Percentiles rank a stretch among this genome's conserved stretches.
These are phyloP conservation scores for Platyrinchus mystaceus DNA, from an alignment of 2,797 vertebrate genomes.

Conservation along the genomic window DNA sequence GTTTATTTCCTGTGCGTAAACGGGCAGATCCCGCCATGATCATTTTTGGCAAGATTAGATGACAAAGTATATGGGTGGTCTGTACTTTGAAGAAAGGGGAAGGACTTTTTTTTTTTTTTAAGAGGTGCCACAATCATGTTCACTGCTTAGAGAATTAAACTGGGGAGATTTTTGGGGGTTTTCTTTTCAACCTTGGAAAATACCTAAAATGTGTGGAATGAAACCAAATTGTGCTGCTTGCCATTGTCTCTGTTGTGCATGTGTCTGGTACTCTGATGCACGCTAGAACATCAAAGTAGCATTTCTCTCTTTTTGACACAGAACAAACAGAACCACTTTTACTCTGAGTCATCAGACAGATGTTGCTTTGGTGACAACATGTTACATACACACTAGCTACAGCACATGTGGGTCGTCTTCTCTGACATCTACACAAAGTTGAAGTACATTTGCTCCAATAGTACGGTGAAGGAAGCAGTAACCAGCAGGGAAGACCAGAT, in stretches of 20 bases:
- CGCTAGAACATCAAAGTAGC: constrained; percentile 19
- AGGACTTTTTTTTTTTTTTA: background rate
- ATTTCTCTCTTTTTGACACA: background rate
- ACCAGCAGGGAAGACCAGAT: background rate
- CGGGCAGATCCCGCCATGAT: background rate
- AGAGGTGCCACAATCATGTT: background rate
- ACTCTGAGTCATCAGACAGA: constrained; percentile 42
- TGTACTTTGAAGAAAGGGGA: background rate
- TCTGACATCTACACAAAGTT: background rate
- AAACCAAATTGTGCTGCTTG: constrained; percentile 9
- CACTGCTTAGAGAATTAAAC: background rate
- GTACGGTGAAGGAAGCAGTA: background rate
- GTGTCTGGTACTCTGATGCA: constrained; percentile 11
- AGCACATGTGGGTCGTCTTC: background rate
- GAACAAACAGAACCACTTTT: constrained; percentile 42
- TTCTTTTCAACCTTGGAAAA: background rate
- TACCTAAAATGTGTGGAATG: background rate
- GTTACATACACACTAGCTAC: background rate
- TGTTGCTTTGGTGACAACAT: constrained; percentile 49
- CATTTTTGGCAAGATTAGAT: background rate
- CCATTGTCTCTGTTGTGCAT: background rate
- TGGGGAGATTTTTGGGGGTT: accelerated
- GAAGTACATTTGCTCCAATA: background rate
- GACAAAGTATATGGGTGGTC: background rate
- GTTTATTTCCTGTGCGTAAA: background rate